Base-by-base conservation (phyloP, 2,797 vertebrate species). In the Pangasius larnaudii region DNA sequence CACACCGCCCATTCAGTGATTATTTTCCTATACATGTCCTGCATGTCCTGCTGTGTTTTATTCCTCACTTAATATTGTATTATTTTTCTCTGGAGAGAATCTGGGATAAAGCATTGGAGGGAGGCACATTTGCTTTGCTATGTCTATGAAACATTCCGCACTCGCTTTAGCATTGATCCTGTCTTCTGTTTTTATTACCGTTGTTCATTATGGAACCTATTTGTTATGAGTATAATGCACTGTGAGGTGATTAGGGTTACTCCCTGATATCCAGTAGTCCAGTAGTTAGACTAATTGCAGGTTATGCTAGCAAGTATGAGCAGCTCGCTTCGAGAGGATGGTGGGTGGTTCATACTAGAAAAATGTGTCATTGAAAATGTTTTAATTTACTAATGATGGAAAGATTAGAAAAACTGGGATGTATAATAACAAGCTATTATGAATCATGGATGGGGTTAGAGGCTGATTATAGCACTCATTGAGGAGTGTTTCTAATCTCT, bases 131-230 rank as follows among this genome's bases (percentile, higher is more conserved):
- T 84, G 46, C 19, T 51, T 53, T 18, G 18, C 46, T 53, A 84
- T 6, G 46, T 51, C 81, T 46, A 51, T 51, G 42, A 83, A 83
- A 65, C 81, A 67, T 36, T 58, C 19, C 1, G 1, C 42, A 53
- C 11, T 27, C 33, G 2, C 59, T 49, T 63, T 14, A 65, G 39
- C 14, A 65, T 10, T 65, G 36, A 49, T 46, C 59, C 39, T 18
- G 16, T 82, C 82, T 67, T 24, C n/a, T 33, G n/a, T 33, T 51
- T 63, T 51, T 67, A 51, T 33, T 67, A 67, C 2, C 2, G 27
- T 30, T 49, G 81, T 67, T 67, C 46, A 84, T 84, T 67, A 67
- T 51, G 8, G 81, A 67, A 51, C 36, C 59, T 65, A 81, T 61
- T 81, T 42, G 42, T 81, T 81, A 59, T 42, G 27, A 30, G 5